Evolutionary conservation across 2,888 invertebrate species (phyloP).

Genomic region (Athrips mouffetella): DNA sequence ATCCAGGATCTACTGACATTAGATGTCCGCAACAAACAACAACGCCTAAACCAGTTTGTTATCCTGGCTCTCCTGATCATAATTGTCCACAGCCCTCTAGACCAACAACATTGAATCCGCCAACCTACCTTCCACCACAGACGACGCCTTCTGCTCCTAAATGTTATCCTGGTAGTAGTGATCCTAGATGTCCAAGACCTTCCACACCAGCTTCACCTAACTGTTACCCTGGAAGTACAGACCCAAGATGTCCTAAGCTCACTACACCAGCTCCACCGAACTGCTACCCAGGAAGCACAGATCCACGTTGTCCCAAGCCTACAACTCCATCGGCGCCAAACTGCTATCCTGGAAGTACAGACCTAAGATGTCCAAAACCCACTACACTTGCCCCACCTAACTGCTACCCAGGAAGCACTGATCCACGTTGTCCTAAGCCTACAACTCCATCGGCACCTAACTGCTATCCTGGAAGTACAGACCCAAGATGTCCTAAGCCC

Average conservation of each 20-base stretch:
- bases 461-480: constrained; percentile 29
- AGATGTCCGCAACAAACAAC: constrained; percentile 37
- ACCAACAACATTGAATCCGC: constrained; percentile 24
- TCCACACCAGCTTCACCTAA: constrained; percentile 23
- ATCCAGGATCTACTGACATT: constrained; percentile 32
- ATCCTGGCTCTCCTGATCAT: constrained; percentile 38
- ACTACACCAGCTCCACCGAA: constrained; percentile 30
- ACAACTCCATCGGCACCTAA: constrained; percentile 30
- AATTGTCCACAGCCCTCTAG: constrained; percentile 37
- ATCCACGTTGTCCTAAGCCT: constrained; percentile 35
- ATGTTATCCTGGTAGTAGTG: no score
- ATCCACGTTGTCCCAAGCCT: constrained; percentile 32
- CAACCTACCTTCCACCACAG: constrained; percentile 32
- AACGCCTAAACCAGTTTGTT: constrained; percentile 27
- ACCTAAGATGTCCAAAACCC: constrained; percentile 32
- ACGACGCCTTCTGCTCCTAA: constrained; percentile 25
- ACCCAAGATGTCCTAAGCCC: constrained; percentile 35
- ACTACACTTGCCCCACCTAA: constrained; percentile 27
- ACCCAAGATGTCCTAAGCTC: constrained; percentile 45
- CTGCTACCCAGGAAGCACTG: constrained; percentile 25
- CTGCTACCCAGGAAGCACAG: constrained; percentile 27
- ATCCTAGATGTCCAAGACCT: no score
- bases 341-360: constrained; percentile 32
- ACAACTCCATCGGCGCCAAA: constrained; percentile 30
- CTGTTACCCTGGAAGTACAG: constrained; percentile 46